Evolutionary conservation across 2,888 invertebrate genomes (phyloP).

Genomic region (Cyclophora albipunctata): DNA sequence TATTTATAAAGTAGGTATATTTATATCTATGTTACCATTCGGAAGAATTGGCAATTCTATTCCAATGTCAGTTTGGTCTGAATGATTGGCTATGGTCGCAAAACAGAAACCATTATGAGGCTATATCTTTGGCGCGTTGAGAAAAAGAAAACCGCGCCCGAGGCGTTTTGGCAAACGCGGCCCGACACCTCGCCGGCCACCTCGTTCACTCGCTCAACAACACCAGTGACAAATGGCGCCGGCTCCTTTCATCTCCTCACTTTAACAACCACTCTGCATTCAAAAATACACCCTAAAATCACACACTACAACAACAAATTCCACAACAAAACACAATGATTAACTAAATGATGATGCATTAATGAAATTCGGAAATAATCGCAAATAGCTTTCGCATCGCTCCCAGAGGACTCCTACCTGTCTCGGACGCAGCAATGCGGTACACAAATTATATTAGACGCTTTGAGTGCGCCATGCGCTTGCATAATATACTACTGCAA

Average conservation of each 20-base stretch:
- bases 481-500: constrained; percentile 12
- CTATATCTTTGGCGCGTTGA: constrained; percentile 41
- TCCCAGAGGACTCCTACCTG: constrained; percentile 43
- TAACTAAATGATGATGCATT: constrained; percentile 64
- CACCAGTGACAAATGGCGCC: constrained; percentile 71
- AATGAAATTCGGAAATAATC: constrained; percentile 70
- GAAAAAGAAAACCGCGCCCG: constrained; percentile 39
- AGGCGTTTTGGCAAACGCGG: constrained; percentile 50
- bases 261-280: constrained; percentile 18
- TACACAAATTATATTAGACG: constrained; percentile 29
- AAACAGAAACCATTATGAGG: constrained; percentile 60
- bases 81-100: constrained; percentile 59
- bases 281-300: constrained; percentile 33
- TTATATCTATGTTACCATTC: too few species aligned
- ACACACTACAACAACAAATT: constrained; percentile 25
- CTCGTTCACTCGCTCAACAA: constrained; percentile 44
- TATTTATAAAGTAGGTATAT: too few species aligned
- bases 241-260: constrained; percentile 67
- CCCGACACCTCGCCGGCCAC: constrained; percentile 56
- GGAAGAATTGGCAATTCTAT: too few species aligned
- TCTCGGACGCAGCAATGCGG: constrained; percentile 40
- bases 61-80: constrained; percentile 47
- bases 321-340: constrained; percentile 24
- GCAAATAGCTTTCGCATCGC: constrained; percentile 58
- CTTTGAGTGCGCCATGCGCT: constrained; percentile 17